phyloP scores from a whole-genome alignment of 2,113 vertebrate genomes.

The Ammospiza caudacuta region DNA sequence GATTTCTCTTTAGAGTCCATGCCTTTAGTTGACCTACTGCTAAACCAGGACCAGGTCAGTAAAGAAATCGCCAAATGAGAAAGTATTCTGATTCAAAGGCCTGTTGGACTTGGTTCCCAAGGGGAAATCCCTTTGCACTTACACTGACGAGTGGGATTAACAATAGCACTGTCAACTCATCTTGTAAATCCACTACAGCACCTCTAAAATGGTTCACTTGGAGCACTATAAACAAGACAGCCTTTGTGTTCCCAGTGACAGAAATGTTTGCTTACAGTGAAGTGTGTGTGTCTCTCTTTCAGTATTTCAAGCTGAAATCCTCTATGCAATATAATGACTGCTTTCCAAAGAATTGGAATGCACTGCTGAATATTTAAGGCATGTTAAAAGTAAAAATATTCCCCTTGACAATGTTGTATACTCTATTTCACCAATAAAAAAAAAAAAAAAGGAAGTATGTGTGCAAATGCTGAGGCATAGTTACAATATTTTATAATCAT shows the following conservation, averaged over 20 bases:
- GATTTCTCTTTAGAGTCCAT: neutral
- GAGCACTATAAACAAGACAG: neutral
- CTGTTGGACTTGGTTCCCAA: neutral
- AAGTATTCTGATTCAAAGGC: neutral
- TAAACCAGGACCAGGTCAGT: neutral
- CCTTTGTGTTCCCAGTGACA: neutral
- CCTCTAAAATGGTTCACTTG: neutral
- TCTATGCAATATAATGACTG: neutral
- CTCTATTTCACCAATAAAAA: neutral
- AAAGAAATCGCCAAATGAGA: neutral
- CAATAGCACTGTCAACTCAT: neutral
- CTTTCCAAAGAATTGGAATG: neutral
- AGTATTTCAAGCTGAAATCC: neutral
- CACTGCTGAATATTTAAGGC: neutral
- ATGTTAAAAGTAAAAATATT: neutral
- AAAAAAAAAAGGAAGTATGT: neutral
- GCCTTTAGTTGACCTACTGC: neutral
- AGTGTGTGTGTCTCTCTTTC: neutral
- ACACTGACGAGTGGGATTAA: neutral
- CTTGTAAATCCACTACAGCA: neutral
- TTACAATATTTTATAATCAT: neutral
- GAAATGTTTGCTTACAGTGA: neutral
- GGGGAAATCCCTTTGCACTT: neutral
- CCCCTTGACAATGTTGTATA: neutral
- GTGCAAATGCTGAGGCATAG: neutral